Evolutionary conservation across 2,797 vertebrate genomes (phyloP), one percentile per base, ranked within the genome.

Genomic region (Sebastes taczanowskii): DNA sequence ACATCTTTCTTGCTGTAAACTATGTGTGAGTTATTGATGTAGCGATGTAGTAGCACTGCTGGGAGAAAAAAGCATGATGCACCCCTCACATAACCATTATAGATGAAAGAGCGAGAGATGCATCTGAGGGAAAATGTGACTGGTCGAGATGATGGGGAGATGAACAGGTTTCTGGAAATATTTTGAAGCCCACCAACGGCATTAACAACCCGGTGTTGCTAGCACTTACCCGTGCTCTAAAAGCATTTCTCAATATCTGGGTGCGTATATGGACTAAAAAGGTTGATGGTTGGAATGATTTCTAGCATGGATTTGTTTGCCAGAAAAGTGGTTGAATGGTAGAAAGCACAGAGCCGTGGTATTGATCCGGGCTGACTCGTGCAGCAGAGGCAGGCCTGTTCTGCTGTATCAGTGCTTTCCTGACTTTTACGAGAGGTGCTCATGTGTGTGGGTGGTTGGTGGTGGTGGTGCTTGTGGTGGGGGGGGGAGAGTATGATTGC

Each of bases 351-450:
- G 87, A 62, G 71, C 76, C 9, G 34, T 71, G 77, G 67, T 95
- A 96, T 96, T 83, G 95, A 96, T 96, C 88, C 55, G 63, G 88
- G 82, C 83, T 87, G 92, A 87, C 92, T 91, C 70, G 89, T 82
- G 86, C 63, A 84, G 90, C 92, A 89, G 84, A 91, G 87, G 87
- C 83, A 82, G 83, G 68, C 78, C 90, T 76, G 90, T 95, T 96
- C 88, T 95, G 94, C 95, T 94, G 94, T 94, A 94, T 95, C 95
- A 93, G 93, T 95, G 94, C 92, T 95, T 96, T 96, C 90, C 90
- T 90, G 89, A 91, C 90, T 94, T 96, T 95, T 94, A 94, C 94
- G 92, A 95, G 94, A 89, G 85, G 83, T 38, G 81, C 79, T 80
- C 73, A 29, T 86, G 85, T 84, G 90, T 74, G 59, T 65, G 42